Base-by-base conservation (phyloP, 2,113 vertebrate genomes). In the Argyrosomus japonicus region DNA sequence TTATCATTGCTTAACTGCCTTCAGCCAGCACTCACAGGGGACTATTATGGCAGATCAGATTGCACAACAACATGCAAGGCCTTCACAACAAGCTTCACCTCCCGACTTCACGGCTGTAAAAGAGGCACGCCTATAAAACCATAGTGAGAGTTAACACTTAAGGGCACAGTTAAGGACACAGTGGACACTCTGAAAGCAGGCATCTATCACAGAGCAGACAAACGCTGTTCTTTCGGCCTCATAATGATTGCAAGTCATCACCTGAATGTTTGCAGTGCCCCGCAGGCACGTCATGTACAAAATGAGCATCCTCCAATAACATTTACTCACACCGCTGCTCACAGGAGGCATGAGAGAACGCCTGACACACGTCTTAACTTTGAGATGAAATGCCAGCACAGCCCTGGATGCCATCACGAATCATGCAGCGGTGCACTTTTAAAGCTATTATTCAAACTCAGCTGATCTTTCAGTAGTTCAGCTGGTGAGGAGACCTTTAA, bases 1-100 rank as follows among this genome's bases (percentile, higher is more conserved):
- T 50, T 71, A 14, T 82, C 19, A 14, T 27, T 45, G 53, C 53
- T 68, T 85, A 83, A 76, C 57, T 63, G 68, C 72, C 64, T 47
- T 5, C 68, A 69, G 70, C 51, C 82, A 47, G 60, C 1, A 5
- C 54, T 83, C 84, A 51, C 3, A 1, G 48, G 77, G 72, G 82
- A 69, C 73, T 17, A 48, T 88, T 73, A 80, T 68, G 63, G 18
- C 77, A 64, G 61, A 80, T 90, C 91, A 78, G 68, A 79, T 90
- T 90, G 69, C 82, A 87, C 83, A 86, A 87, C 78, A 82, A 47
- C 88, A 79, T 40, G n/a, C 1, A 27, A 23, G 67, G 29, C 72
- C 75, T 81, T 74, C 32, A 74, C 74, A 79, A 77, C 58, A 71
- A 72, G 64, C 32, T n/a, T 54, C 51, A 19, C 64, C 71, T 71